A percentile compares a stretch with the other conserved stretches of the same genome.
Evolutionary conservation across 2,797 vertebrate species (phyloP).

Genomic region (Toxotes lorentzi): DNA sequence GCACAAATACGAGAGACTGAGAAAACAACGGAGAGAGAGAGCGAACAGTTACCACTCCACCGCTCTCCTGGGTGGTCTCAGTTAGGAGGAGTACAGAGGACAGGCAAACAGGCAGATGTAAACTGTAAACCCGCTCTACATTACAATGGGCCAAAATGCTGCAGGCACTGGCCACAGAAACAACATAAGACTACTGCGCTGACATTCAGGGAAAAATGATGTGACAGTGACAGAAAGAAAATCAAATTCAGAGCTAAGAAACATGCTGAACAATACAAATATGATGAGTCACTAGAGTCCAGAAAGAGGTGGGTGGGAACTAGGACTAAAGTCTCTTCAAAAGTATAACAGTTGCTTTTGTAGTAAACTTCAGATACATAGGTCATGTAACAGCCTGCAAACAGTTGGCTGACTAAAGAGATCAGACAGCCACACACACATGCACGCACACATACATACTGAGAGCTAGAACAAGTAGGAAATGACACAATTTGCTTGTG

Average conservation of each 20-base stretch:
- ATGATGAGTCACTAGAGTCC: conserved; percentile 54
- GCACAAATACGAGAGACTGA: conserved; percentile 50
- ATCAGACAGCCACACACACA: conserved; percentile 45
- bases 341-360: conserved; percentile 29
- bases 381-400: conserved; percentile 55
- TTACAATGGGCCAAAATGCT: conserved; percentile 87
- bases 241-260: conserved; percentile 20
- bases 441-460: conserved; percentile 39
- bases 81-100: conserved; percentile 90
- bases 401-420: conserved; percentile 44
- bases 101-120: conserved; percentile 96
- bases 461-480: conserved; percentile 76
- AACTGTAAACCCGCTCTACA: conserved; percentile 92
- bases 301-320: neutral
- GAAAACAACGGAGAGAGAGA: conserved; percentile 51
- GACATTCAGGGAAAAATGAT: conserved; percentile 67
- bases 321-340: conserved; percentile 10
- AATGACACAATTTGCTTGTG: conserved; percentile 84
- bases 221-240: conserved; percentile 39
- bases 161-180: conserved; percentile 83
- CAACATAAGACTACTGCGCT: conserved; percentile 76
- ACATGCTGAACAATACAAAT: conserved; percentile 40
- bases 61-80: conserved; percentile 93
- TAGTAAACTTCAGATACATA: conserved; percentile 28
- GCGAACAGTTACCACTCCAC: conserved; percentile 83